Percentiles rank a stretch among this genome's conserved stretches.
phyloP scores from a whole-genome alignment of 2,113 vertebrate genomes.

The Cheirogaleus medius region DNA sequence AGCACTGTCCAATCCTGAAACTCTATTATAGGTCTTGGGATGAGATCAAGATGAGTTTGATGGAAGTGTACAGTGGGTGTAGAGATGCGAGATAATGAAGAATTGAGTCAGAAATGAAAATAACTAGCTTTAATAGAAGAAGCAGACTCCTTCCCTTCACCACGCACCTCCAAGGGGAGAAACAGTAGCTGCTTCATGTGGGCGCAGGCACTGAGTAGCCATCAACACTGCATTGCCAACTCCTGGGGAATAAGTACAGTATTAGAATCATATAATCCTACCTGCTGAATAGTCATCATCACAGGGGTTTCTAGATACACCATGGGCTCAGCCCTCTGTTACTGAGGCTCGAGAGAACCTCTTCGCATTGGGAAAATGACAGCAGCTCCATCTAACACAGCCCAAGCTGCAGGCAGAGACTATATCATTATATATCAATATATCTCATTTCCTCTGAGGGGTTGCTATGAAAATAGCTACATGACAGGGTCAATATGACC shows the following conservation, averaged over 20 bases:
- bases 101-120: neutral
- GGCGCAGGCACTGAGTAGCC: neutral
- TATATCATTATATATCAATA: no score
- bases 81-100: neutral
- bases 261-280: neutral
- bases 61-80: accelerated
- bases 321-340: neutral
- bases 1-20: neutral
- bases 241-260: neutral
- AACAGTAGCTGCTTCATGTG: neutral
- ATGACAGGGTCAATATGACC: neutral
- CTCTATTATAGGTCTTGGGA: neutral
- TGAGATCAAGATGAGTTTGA: neutral
- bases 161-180: neutral
- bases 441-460: neutral
- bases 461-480: neutral
- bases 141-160: neutral
- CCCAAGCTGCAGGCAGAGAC: neutral
- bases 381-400: neutral
- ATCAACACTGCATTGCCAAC: neutral
- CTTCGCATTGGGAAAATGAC: neutral
- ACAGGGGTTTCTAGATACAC: neutral
- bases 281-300: neutral
- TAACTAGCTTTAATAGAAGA: neutral
- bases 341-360: neutral